Evolutionary conservation across 2,888 invertebrate species (phyloP), one percentile per base, ranked within the genome.

Genomic region (Acrobasis suavella): DNA sequence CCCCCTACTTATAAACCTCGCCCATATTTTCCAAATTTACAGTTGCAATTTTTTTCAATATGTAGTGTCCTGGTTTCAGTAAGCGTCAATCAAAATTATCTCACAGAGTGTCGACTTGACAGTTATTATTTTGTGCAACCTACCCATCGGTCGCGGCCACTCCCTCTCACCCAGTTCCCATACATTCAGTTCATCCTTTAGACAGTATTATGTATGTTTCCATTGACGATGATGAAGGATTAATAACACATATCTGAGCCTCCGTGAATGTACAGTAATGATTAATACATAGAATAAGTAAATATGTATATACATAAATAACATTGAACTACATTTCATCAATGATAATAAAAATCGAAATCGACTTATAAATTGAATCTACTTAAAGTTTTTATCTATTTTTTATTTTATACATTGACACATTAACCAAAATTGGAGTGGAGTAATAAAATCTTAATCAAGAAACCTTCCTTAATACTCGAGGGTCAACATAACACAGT

Each of bases 381-480:
- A 16, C 10, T 39, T 55, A 9, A 16, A 16, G 22, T 22, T 22
- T 22, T 22, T 22, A 22, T 22, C 22, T 22, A 22, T 22, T 22
- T 22, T 22, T 22, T 22, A 22, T 22, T 22, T 22, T 73, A 76
- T 81, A 64, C 59, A 59, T 65, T 65, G 63, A 71, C 64, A 63
- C 54, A 72, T 70, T 71, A 66, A 67, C 67, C 69, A 72, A 50
- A 68, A 67, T 67, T 73, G 77, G 75, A 78, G 75, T 81, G 78
- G 82, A 72, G 71, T 15, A 77, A 75, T 73, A 65, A 73, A 72
- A 73, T 75, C 73, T 61, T 76, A 78, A 75, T 64, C 72, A 50
- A 69, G 58, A 72, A 72, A 72, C 66, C 64, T 73, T 77, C 75
- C 72, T 75, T 75, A 75, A 77, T 73, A 70, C 66, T 72, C 67